Conservation (phyloP, 2,888 invertebrate species). For the Amphiduros pacificus region DNA sequence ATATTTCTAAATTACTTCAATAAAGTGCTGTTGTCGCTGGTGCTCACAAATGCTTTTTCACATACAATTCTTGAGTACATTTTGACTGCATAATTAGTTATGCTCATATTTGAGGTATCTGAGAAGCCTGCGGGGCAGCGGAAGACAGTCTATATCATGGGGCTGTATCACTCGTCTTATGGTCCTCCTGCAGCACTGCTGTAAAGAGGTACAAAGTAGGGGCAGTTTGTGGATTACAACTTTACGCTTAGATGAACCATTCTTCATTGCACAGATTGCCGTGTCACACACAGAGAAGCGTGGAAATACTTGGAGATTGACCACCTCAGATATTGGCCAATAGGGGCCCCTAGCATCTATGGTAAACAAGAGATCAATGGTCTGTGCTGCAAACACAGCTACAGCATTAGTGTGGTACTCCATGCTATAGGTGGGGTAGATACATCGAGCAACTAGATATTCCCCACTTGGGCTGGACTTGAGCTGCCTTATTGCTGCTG, state of each 20-base stretch:
- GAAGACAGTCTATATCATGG: slow-evolving; percentile 35
- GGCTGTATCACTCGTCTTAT: slow-evolving; percentile 36
- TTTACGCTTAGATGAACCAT: slow-evolving; percentile 37
- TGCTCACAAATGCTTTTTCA: too few relatives aligned
- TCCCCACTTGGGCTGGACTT: slow-evolving; percentile 39
- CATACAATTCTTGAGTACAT: too few relatives aligned
- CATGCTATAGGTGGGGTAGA: slow-evolving; percentile 37
- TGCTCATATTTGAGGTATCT: slow-evolving; percentile 25
- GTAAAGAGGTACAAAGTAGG: slow-evolving; percentile 28
- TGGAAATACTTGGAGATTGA: slow-evolving; percentile 44
- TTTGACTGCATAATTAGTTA: too few relatives aligned
- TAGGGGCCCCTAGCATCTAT: slow-evolving; percentile 40
- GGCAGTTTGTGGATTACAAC: slow-evolving; percentile 42
- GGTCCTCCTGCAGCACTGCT: slow-evolving; percentile 37
- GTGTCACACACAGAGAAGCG: slow-evolving; percentile 42
- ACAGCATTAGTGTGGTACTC: slow-evolving; percentile 37
- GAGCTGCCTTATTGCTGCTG: slow-evolving; percentile 39
- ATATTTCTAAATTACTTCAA: too few relatives aligned
- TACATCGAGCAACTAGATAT: slow-evolving; percentile 37
- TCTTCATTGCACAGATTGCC: slow-evolving; percentile 40
- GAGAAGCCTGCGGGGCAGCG: slow-evolving; percentile 35
- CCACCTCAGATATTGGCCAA: slow-evolving; percentile 44
- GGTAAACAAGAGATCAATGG: slow-evolving; percentile 32
- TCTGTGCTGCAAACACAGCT: slow-evolving; percentile 33
- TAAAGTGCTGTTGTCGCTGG: too few relatives aligned